These are phyloP conservation scores for Malurus leucopterus DNA, from an alignment of 2,797 vertebrate species.

Conservation along the genomic window DNA sequence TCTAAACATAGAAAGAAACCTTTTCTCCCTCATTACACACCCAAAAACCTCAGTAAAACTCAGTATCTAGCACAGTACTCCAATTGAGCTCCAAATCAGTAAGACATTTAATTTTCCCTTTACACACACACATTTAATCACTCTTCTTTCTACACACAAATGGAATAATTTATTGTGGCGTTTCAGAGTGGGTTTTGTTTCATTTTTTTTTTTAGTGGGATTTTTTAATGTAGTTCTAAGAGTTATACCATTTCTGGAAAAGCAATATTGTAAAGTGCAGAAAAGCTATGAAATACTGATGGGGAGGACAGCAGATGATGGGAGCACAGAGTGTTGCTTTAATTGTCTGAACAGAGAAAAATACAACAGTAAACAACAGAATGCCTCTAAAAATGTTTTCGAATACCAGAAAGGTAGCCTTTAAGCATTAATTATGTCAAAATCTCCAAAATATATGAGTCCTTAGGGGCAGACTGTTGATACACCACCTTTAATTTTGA, in stretches of 20 bases:
- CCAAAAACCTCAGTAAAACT: background rate
- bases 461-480: background rate
- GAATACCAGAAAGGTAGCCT: background rate
- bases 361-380: background rate
- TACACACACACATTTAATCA: background rate
- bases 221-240: background rate
- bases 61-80: background rate
- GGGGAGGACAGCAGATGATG: fast-evolving
- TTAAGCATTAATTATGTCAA: background rate
- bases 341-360: background rate
- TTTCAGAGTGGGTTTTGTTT: background rate
- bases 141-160: background rate
- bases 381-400: background rate
- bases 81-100: background rate
- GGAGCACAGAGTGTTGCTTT: background rate
- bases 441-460: background rate
- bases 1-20: background rate
- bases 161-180: background rate
- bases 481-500: background rate
- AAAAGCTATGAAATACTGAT: background rate
- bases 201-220: fast-evolving
- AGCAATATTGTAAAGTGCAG: background rate
- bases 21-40: background rate
- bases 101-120: background rate
- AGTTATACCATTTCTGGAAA: background rate